Percentiles rank a stretch among this genome's conserved stretches.
Evolutionary conservation across 2,888 invertebrate genomes (phyloP).

Genomic region (Acanthopleura granulata): DNA sequence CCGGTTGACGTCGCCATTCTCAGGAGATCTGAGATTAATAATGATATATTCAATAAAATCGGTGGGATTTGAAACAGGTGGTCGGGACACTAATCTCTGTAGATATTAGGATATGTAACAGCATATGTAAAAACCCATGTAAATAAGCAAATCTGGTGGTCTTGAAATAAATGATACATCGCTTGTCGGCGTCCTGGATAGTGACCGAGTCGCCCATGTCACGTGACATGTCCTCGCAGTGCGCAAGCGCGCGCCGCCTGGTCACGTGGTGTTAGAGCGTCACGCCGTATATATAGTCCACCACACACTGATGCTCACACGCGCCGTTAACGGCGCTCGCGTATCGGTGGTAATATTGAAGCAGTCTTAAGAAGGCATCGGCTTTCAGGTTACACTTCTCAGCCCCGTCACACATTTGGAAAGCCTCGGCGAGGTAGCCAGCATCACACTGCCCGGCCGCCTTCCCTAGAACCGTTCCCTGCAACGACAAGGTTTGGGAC

Average conservation of each 20-base stretch:
- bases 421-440: slow-evolving; percentile 16
- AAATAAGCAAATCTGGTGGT: no score
- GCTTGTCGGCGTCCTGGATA: neutral
- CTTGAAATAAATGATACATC: neutral
- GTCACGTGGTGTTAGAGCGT: slow-evolving; percentile 8
- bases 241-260: neutral
- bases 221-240: neutral
- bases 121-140: neutral
- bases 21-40: neutral
- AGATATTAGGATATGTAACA: neutral
- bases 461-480: slow-evolving; percentile 7
- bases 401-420: neutral
- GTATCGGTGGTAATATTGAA: slow-evolving; percentile 17
- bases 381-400: slow-evolving; percentile 7
- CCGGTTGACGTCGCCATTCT: neutral
- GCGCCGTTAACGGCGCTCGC: neutral
- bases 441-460: slow-evolving; percentile 13
- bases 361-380: slow-evolving; percentile 11
- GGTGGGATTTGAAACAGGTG: neutral
- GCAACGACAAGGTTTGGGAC: neutral
- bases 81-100: neutral
- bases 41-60: neutral
- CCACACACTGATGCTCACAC: slow-evolving; percentile 14
- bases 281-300: slow-evolving; percentile 20
- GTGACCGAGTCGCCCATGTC: neutral